Conservation (phyloP, 2,113 vertebrate genomes). For the Cardinalis cardinalis region DNA sequence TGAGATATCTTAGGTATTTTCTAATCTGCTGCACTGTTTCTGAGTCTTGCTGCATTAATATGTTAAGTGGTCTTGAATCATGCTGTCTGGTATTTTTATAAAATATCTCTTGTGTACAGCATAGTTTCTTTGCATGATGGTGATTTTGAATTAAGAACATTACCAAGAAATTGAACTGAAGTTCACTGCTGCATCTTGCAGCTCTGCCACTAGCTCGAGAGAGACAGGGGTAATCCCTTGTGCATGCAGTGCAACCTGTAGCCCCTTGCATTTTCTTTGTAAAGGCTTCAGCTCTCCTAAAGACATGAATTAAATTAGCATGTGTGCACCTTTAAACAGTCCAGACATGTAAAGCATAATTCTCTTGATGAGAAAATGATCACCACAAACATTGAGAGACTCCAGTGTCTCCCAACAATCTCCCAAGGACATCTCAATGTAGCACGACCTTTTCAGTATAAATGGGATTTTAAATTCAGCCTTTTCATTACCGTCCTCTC, state of each 20-base stretch:
- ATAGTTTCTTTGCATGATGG: neutral
- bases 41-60: neutral
- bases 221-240: neutral
- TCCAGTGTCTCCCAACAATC: conserved; percentile 34
- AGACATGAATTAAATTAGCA: conserved; percentile 42
- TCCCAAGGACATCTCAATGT: conserved; percentile 46
- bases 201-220: neutral
- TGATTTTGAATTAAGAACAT: neutral
- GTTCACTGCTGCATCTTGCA: neutral
- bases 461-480: conserved; percentile 66
- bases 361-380: conserved; percentile 51
- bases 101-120: neutral
- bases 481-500: conserved; percentile 49
- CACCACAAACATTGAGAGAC: conserved; percentile 28
- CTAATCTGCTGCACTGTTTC: neutral
- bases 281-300: neutral
- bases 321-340: conserved; percentile 5
- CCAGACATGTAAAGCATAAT: conserved; percentile 30
- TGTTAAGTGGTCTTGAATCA: neutral
- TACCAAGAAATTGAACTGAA: neutral
- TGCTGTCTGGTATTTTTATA: neutral
- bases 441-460: conserved; percentile 57
- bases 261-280: neutral
- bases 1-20: neutral
- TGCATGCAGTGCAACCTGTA: neutral